A percentile compares a stretch with the other conserved stretches of the same genome.
Evolutionary conservation across 2,888 invertebrate genomes (phyloP).

Genomic region (Drosophila infuscata): DNA sequence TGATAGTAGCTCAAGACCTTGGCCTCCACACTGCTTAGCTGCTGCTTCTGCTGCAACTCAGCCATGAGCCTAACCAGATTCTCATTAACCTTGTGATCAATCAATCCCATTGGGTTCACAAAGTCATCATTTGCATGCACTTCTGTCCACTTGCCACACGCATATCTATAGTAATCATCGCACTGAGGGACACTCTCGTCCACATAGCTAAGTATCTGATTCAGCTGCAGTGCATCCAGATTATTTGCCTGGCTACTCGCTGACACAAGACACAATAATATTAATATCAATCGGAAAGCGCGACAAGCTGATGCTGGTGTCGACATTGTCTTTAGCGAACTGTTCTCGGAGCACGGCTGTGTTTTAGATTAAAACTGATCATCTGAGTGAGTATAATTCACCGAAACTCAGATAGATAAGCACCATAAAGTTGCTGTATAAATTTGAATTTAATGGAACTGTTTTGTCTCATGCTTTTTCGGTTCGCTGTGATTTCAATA

Average conservation of each 20-base stretch:
- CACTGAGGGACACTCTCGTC: slow-evolving; percentile 59
- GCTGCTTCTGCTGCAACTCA: slow-evolving; percentile 13
- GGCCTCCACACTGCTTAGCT: slow-evolving; percentile 42
- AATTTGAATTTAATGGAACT: background rate
- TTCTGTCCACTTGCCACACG: slow-evolving; percentile 75
- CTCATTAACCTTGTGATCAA: slow-evolving; percentile 74
- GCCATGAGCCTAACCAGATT: slow-evolving; percentile 56
- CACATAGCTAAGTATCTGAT: slow-evolving; percentile 57
- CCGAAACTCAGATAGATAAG: background rate
- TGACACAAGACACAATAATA: background rate
- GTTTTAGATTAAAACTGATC: background rate
- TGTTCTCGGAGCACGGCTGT: background rate
- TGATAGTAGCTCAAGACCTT: slow-evolving; percentile 65
- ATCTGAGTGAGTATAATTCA: background rate
- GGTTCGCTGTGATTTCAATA: background rate
- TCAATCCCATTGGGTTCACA: slow-evolving; percentile 63
- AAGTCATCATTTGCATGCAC: slow-evolving; percentile 53
- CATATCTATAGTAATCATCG: slow-evolving; percentile 74
- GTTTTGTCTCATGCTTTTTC: background rate
- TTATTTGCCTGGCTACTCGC: background rate
- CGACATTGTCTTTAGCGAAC: slow-evolving; percentile 20
- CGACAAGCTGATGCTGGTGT: slow-evolving; percentile 1
- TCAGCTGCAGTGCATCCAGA: slow-evolving; percentile 34
- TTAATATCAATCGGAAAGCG: background rate
- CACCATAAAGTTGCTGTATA: background rate